Conservation (phyloP, 2,888 invertebrate genomes). For the Hypomecis atomaria region DNA sequence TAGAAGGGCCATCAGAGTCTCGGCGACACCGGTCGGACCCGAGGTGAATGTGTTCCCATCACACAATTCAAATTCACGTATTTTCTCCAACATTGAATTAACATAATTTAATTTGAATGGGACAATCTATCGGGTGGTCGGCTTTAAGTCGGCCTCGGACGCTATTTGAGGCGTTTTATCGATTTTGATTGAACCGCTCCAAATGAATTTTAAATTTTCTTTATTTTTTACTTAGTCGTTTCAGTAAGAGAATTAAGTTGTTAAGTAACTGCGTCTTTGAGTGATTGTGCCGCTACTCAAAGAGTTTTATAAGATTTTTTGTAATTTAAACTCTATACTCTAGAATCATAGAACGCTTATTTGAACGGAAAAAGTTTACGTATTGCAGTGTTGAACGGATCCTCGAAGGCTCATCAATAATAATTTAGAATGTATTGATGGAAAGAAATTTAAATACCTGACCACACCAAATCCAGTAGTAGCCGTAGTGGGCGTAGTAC, state of each 20-base stretch:
- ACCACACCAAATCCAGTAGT: too few species aligned
- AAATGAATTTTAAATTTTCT: constrained; percentile 15
- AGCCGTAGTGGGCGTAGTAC: too few species aligned
- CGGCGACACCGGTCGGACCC: constrained; percentile 21
- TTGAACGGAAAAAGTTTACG: too few species aligned
- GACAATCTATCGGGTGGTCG: constrained; percentile 36
- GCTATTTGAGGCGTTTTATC: constrained; percentile 30
- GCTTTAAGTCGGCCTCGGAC: constrained; percentile 17
- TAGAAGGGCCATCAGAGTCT: constrained; percentile 24
- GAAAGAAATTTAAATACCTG: too few species aligned
- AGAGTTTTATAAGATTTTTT: not conserved
- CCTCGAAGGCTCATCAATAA: too few species aligned
- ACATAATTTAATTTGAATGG: constrained; percentile 39
- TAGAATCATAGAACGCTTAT: too few species aligned
- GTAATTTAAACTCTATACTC: not conserved
- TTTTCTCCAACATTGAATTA: constrained; percentile 33
- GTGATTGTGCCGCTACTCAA: not conserved
- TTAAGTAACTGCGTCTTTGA: not conserved
- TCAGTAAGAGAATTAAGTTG: constrained; percentile 3
- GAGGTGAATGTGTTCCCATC: constrained; percentile 34
- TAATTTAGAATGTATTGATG: too few species aligned
- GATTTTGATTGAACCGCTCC: constrained; percentile 23
- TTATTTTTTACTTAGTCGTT: not conserved
- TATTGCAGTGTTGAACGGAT: too few species aligned
- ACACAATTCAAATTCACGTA: constrained; percentile 34